Conservation (phyloP, 2,888 invertebrate species). For the Monoplex corrugatus region DNA sequence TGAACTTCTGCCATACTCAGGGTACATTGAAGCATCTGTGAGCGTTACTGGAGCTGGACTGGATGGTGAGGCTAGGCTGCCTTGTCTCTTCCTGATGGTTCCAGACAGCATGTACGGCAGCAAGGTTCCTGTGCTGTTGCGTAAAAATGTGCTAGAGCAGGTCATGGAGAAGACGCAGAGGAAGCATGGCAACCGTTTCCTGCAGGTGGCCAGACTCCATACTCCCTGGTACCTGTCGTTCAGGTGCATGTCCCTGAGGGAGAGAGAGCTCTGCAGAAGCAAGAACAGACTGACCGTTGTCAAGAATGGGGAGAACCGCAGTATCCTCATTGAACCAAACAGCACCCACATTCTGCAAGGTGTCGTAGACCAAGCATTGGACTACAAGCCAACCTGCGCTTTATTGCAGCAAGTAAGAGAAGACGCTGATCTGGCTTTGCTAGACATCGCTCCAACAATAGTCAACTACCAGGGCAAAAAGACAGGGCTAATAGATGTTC, state of each 20-base stretch:
- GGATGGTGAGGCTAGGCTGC: background rate
- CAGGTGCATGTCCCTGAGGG: slow-evolving; percentile 2
- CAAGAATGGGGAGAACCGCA: background rate
- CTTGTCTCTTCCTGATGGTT: slow-evolving; percentile 21
- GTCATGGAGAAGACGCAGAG: background rate
- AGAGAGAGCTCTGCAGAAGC: slow-evolving; percentile 19
- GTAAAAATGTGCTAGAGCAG: slow-evolving; percentile 23
- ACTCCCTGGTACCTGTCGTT: slow-evolving; percentile 37
- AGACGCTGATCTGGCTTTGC: background rate
- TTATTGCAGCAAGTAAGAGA: background rate
- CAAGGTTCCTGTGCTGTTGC: slow-evolving; percentile 35
- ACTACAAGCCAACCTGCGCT: slow-evolving; percentile 17
- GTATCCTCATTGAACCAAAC: slow-evolving; percentile 1
- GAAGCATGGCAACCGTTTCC: background rate
- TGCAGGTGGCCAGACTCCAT: slow-evolving; percentile 34
- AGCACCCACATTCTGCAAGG: background rate
- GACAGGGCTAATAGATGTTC: slow-evolving; percentile 16
- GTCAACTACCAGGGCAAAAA: background rate
- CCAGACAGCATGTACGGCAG: slow-evolving; percentile 21
- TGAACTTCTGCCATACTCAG: slow-evolving; percentile 6
- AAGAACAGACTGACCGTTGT: slow-evolving; percentile 3
- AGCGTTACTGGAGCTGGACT: background rate
- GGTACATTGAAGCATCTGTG: slow-evolving; percentile 31
- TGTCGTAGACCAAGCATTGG: background rate
- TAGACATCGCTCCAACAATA: slow-evolving; percentile 32